Evolutionary conservation across 1,140 invertebrate species (phyloP).

Genomic region (Cydia splendana): DNA sequence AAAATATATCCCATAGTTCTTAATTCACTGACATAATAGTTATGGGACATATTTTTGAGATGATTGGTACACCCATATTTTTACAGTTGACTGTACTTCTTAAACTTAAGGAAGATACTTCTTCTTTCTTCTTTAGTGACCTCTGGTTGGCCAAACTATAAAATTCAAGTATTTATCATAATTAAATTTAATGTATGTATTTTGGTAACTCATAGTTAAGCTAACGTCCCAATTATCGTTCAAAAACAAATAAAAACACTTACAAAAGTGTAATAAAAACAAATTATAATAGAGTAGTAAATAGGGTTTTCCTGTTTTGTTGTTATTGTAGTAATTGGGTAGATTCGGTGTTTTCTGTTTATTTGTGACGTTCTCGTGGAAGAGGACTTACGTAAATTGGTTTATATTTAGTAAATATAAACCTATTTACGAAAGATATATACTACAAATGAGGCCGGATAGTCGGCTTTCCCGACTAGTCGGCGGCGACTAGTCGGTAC

Average conservation of each 20-base stretch:
- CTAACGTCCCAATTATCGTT: slow-evolving; percentile 20
- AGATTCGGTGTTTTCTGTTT: slow-evolving; percentile 2
- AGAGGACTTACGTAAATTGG: not conserved
- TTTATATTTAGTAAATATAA: too few relatives aligned
- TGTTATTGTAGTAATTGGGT: slow-evolving; percentile 2
- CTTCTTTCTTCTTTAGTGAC: not conserved
- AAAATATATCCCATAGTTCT: too few relatives aligned
- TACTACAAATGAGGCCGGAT: too few relatives aligned
- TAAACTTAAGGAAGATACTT: not conserved
- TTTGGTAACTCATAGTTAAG: slow-evolving; percentile 9
- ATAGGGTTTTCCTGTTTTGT: not conserved
- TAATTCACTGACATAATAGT: too few relatives aligned
- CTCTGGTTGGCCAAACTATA: not conserved
- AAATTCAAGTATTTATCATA: not conserved
- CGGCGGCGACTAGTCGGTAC: too few relatives aligned
- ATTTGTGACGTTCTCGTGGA: not conserved
- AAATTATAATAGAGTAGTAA: not conserved
- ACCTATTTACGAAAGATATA: too few relatives aligned
- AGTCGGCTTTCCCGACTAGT: too few relatives aligned
- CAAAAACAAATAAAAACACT: slow-evolving; percentile 13
- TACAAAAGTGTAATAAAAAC: slow-evolving; percentile 18
- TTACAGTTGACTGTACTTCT: too few relatives aligned
- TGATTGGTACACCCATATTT: too few relatives aligned
- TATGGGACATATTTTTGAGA: too few relatives aligned
- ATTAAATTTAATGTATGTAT: not conserved